Conservation (phyloP, 2,113 vertebrate species). For the Menura novaehollandiae region DNA sequence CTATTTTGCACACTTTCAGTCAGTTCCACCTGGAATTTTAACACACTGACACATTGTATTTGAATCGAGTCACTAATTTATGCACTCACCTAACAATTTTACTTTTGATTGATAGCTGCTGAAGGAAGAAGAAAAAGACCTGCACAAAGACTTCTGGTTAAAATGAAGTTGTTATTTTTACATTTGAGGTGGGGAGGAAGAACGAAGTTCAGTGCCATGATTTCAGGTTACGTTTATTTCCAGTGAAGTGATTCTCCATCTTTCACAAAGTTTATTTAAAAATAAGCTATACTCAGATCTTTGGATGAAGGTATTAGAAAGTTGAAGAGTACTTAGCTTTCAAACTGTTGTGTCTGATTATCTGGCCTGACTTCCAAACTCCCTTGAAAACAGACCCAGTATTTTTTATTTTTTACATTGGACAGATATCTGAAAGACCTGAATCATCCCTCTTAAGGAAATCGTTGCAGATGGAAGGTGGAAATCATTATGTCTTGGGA, state of each 20-base stretch:
- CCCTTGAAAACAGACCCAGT: neutral
- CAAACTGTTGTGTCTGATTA: neutral
- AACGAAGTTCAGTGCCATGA: neutral
- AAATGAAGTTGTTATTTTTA: neutral
- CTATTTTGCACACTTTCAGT: neutral
- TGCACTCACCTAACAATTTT: neutral
- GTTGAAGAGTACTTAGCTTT: neutral
- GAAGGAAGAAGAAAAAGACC: neutral
- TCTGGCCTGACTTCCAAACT: neutral
- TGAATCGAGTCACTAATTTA: neutral
- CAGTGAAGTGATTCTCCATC: neutral
- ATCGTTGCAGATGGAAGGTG: neutral
- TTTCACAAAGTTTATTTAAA: neutral
- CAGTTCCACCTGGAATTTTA: neutral
- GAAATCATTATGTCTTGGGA: constrained; percentile 29
- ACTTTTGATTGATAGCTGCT: neutral
- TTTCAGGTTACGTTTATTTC: neutral
- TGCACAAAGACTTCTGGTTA: neutral
- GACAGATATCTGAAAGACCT: constrained; percentile 31
- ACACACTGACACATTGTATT: neutral
- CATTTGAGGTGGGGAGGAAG: neutral
- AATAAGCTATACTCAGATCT: neutral
- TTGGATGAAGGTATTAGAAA: neutral
- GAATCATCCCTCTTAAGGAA: constrained; percentile 18
- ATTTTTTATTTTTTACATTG: neutral